Conservation (phyloP, 2,888 invertebrate species). For the Trachelus stipa region DNA sequence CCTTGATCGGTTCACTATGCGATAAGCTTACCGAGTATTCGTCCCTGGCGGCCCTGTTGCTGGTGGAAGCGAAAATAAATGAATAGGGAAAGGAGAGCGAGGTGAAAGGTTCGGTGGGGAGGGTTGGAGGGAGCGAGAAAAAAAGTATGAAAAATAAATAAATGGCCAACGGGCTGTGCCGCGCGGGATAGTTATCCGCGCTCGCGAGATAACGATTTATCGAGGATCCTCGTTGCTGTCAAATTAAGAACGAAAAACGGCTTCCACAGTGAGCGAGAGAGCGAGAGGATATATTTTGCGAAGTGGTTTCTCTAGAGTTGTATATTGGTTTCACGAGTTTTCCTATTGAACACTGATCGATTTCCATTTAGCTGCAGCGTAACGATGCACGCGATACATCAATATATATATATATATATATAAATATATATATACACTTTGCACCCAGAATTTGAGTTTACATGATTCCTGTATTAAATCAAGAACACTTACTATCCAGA, state of each 20-base stretch:
- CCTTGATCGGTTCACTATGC: constrained; percentile 2
- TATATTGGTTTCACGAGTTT: not conserved
- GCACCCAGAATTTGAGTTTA: not conserved
- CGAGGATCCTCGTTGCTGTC: not conserved
- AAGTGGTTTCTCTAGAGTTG: not conserved
- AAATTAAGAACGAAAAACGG: not conserved
- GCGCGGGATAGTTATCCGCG: not conserved
- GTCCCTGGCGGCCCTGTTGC: not conserved
- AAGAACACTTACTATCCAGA: not conserved
- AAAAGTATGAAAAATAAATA: not conserved
- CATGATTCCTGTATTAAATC: not conserved
- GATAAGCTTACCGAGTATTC: not conserved
- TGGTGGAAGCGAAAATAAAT: not conserved
- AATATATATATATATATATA: not conserved
- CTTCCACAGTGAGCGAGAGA: not conserved
- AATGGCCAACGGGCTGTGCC: not conserved
- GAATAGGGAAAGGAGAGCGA: not conserved
- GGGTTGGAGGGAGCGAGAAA: not conserved
- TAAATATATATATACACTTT: not conserved
- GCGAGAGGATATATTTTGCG: not conserved
- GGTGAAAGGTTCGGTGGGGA: not conserved
- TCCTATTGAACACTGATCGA: not conserved
- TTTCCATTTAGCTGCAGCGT: not conserved
- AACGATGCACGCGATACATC: not conserved
- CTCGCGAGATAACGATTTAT: not conserved